Evolutionary conservation across 1,140 invertebrate genomes (phyloP), one percentile per base, ranked within the genome.

Genomic region (Scaptomyza montana): DNA sequence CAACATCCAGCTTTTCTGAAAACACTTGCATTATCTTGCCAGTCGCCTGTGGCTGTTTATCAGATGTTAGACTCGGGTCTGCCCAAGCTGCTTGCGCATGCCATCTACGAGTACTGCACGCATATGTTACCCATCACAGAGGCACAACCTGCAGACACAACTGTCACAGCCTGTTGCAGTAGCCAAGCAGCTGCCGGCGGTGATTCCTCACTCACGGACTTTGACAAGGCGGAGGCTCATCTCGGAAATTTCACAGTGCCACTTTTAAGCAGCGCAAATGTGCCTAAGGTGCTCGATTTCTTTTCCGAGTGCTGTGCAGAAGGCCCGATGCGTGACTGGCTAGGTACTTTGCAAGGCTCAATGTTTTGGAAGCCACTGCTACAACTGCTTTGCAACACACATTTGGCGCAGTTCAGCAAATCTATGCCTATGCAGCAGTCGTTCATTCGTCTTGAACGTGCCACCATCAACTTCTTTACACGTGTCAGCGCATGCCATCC

Each of bases 281-380:
- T 94, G 28, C 92, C 95, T 3, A 93, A 94, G 47, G 94, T 98
- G 21, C 93, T 98, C 39, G 94, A 96, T 80, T 98, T 97, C 92
- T 95, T 97, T 71, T 94, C 95, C 0, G 95, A 96, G 56, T 93
- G 97, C 47, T 96, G 96, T 90, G 94, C 95, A 8, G 96, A 97
- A 79, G 94, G 95, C 6, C 93, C 94, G 65, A 95, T 98, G 93
- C 95, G 97, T 63, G 96, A 97, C 91, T 98, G 97, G 97, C 93
- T 98, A 19, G 97, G 97, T 4, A 94, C 93, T 4, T 92, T 94
- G 54, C 95, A 97, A 75, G 97, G 97, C 1, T 95, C 95, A 19
- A 93, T 94, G 6, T 98, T 98, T 92, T 98, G 97, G 97, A 93
- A 95, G 12, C 96, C 96, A 3, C 92, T 98, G 41, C 93, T 98